Base-by-base conservation (phyloP, 2,113 vertebrate species). In the Campylomormyrus tamandua region DNA sequence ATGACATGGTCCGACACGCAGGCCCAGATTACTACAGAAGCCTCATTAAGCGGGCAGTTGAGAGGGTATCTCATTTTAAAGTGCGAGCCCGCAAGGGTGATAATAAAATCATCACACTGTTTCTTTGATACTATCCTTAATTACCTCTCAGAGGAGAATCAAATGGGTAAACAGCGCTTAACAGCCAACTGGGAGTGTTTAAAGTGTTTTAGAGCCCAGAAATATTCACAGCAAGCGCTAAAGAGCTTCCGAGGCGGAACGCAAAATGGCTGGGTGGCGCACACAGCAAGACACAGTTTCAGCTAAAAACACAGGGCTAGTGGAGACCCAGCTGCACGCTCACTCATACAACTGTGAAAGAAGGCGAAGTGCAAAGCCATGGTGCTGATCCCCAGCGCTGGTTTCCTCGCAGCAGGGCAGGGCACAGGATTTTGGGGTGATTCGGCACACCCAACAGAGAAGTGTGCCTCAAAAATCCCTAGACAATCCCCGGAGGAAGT, bases 111-210 rank as follows among this genome's bases (percentile, higher is more conserved):
- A 94, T 93, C 93, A 87, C 19, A 91, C 50, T 91, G 92, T 89
- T 83, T 91, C 92, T 93, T 90, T 93, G 92, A 94, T 92, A 92
- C 91, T 90, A 91, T 87, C 91, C 93, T 94, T 96, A 96, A 96
- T 96, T 95, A 95, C 94, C 94, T 95, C 95, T 95, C 95, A 91
- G 83, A 96, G 95, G 95, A 95, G 93, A 92, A 95, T 94, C 93
- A 93, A 93, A 95, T 93, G 94, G 90, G 93, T 95, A 96, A 96
- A 95, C 94, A 93, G 95, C 92, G 94, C 93, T 94, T 95, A 94
- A 95, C 92, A 94, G 93, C 92, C 94, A 93, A 92, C 93, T 94
- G 94, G 93, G 94, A 94, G 74, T 80, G 74, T 83, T 83, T 89
- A 89, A 89, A 52, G 70, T 42, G 35, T 77, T 84, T 83, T 80